Base-by-base conservation (phyloP, 2,797 vertebrate genomes). In the Rhabdomys pumilio region DNA sequence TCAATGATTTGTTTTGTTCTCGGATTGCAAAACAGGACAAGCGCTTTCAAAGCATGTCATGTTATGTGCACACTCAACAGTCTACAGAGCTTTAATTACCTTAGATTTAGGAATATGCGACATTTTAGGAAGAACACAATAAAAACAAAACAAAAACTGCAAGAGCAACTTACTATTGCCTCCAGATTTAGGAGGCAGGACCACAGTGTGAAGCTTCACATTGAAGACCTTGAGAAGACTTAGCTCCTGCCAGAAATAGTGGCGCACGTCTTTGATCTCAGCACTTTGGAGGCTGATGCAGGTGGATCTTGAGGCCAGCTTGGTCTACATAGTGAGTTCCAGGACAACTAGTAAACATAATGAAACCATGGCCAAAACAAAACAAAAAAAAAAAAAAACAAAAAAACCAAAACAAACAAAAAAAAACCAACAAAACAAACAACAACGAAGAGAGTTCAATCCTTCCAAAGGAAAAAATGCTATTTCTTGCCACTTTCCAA, bases 1-100 rank as follows among this genome's bases (percentile, higher is more conserved):
- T 83, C 41, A 29, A 10, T 59, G 95, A 86, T 91, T 53, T 89
- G 63, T 87, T 93, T 85, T 93, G 63, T 94, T 94, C 73, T 92
- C 50, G 0, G 90, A 65, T 81, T 44, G 55, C 77, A 92, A 89
- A 96, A 80, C n/a, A 61, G 19, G 72, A 80, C 29, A 47, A 67
- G 80, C 1, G 41, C 76, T 93, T 92, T 82, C 72, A 55, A 57
- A 67, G 85, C 77, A 31, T 57, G n/a, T 69, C 67, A 73, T 76
- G 73, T 76, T 83, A 24, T 19, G 50, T n/a, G 73, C 77, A 26
- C 29, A 73, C 15, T n/a, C 50, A 55, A 34, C 12, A 81, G 29
- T 87, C 84, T 50, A 12, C 14, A 81, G 50, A n/a, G 82, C 29
- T 88, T 91, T 65, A 92, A 55, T 50, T 59, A 63, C 41, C 72